phyloP scores from a whole-genome alignment of 2,113 vertebrate genomes.

The Notarius lentiginosus region DNA sequence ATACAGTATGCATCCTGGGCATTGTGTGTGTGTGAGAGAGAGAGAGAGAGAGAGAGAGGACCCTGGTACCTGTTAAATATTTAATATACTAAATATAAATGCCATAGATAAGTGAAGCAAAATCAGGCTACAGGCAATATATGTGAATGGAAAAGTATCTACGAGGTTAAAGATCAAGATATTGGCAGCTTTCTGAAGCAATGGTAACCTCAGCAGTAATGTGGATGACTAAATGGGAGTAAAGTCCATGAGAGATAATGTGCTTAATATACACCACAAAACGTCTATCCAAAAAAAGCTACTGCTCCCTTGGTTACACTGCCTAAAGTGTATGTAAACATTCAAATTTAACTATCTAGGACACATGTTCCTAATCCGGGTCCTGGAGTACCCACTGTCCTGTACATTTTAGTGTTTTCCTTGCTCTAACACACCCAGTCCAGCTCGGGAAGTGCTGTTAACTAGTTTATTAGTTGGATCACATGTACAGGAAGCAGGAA shows the following conservation, averaged over 20 bases:
- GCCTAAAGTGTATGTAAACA: neutral
- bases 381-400: neutral
- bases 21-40: neutral
- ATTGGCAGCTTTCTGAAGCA: neutral
- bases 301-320: neutral
- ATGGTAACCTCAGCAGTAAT: neutral
- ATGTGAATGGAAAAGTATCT: neutral
- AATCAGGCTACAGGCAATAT: neutral
- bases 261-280: neutral
- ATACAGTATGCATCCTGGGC: neutral
- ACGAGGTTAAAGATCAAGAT: neutral
- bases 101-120: neutral
- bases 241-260: slow-evolving; percentile 19
- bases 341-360: neutral
- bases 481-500: neutral
- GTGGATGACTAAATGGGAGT: slow-evolving; percentile 1
- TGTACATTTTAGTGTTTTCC: neutral
- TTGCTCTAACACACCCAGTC: neutral
- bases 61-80: neutral
- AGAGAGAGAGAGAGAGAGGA: no score
- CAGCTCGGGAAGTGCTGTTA: neutral
- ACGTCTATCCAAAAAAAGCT: neutral
- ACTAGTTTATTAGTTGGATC: neutral
- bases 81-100: neutral
- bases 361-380: neutral